Percentiles rank a stretch among this genome's conserved stretches.
Conservation (phyloP, 2,113 vertebrate species). For the Gobius niger region DNA sequence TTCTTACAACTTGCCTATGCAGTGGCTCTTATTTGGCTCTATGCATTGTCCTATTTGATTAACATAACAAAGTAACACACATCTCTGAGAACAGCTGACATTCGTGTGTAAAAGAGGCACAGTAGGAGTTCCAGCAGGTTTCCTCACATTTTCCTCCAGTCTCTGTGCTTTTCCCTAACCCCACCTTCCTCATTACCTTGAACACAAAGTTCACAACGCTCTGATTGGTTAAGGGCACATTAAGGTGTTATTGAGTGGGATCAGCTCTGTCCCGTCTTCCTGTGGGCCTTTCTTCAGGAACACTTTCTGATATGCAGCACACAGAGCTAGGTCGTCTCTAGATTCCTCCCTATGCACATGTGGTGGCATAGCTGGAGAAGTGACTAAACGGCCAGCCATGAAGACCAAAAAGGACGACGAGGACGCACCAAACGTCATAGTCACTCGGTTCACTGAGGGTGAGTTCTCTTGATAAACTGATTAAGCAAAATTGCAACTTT, state of each 20-base stretch:
- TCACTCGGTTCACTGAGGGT: constrained; percentile 66
- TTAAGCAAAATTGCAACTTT: neutral
- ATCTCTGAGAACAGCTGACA: constrained; percentile 21
- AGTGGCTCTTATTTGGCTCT: neutral
- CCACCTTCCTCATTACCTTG: constrained; percentile 22
- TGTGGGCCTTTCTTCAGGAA: constrained; percentile 9
- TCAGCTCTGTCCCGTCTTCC: constrained; percentile 25
- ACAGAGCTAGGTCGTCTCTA: neutral
- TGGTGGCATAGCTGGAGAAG: neutral
- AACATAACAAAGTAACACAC: constrained; percentile 22
- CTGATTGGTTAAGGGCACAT: constrained; percentile 57
- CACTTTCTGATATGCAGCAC: constrained; percentile 32
- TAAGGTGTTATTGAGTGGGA: constrained; percentile 62
- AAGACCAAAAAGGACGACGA: constrained; percentile 47
- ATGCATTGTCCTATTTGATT: constrained; percentile 16
- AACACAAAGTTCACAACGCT: constrained; percentile 8
- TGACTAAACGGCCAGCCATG: constrained; percentile 24
- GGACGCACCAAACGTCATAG: constrained; percentile 50
- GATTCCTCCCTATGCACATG: neutral
- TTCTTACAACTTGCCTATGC: too few species aligned
- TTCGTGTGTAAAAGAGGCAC: constrained; percentile 19
- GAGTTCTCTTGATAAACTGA: constrained; percentile 11
- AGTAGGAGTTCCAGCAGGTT: constrained; percentile 21
- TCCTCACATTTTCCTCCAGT: constrained; percentile 22
- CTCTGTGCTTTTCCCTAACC: constrained; percentile 6